Base-by-base conservation (phyloP, 2,797 vertebrate genomes). In the Centropyge bicolor region DNA sequence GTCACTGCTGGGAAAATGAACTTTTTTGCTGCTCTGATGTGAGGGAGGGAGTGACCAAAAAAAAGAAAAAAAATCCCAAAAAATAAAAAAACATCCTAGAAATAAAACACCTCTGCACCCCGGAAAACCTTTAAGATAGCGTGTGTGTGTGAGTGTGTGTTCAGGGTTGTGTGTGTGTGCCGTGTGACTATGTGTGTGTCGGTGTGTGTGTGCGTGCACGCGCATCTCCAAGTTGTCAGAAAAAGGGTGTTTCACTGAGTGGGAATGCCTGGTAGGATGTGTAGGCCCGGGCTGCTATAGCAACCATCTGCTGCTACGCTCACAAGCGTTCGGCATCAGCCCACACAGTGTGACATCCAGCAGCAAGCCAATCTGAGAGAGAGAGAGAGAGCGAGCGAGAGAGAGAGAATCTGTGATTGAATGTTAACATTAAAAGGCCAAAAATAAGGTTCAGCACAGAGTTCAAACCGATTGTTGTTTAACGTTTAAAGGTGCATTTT, bases 241-340 rank as follows among this genome's bases (percentile, higher is more conserved):
- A 84, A 78, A 83, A 88, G 89, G 91, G 92, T 93, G 90, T 93
- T 91, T 94, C 90, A 88, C 92, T 94, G 95, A 95, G 95, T 95
- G 94, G 95, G 95, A 95, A 95, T 95, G 95, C 95, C 95, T 95
- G 94, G 93, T 95, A 93, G 93, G 92, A 94, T 91, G 94, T 94
- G 95, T 95, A 95, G 95, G 94, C 93, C 94, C 91, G n/a, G 78
- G 94, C 96, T 94, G 72, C 93, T 81, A 93, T 92, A 91, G 94
- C 91, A 94, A 95, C 95, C 94, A 95, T 95, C 95, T 95, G 95
- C 95, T 94, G 94, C 93, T 95, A 93, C 78, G 74, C 91, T 94
- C 87, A 89, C 93, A 89, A 93, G 88, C 88, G 75, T 86, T 94
- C 85, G 88, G 80, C 83, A 85, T 85, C 95, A 85, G 90, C 95